Base-by-base conservation (phyloP, 2,797 vertebrate species). In the Tapirus indicus region DNA sequence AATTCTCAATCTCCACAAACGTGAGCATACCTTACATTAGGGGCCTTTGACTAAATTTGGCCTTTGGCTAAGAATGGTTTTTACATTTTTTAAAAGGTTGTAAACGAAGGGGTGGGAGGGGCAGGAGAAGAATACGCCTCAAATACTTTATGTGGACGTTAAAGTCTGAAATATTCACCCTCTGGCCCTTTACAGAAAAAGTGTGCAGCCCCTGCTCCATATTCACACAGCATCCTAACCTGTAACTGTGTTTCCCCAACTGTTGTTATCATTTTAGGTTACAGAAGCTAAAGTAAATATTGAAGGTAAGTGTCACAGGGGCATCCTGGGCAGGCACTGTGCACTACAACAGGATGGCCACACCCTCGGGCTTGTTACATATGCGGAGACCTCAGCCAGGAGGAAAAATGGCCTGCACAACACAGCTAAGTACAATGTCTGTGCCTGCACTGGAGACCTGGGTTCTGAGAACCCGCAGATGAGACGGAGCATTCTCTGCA, bases 311-410 rank as follows among this genome's bases (percentile, higher is more conserved):
- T 25, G 38, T 29, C 18, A 58, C 18, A 13, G 0, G 5, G 54
- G 60, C 1, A 0, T 29, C 38, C 41, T 44, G 38, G 1, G 13
- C 8, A 44, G 64, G 44, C 18, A 35, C 3, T 27, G n/a, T 10
- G 41, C 12, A 5, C 41, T 17, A 79, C 32, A 60, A 78, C 20
- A n/a, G 41, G 64, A 68, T 0, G 29, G 8, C 25, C 60, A 69
- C 11, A 1, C 29, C 44, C 52, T 27, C 38, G 38, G 14, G 11
- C 27, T 7, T 9, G 25, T 14, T 32, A 52, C 9, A 0, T 14
- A 35, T 29, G 21, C 29, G 47, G 7, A 84, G 38, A 49, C 18
- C 35, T 77, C n/a, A 32, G 83, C n/a, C 38, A 66, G 18, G 85
- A 87, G 9, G 49, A 32, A 74, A 23, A 32, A 29, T 6, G 4